Base-by-base conservation (phyloP, 2,888 invertebrate genomes). In the Allophyes oxyacanthae region DNA sequence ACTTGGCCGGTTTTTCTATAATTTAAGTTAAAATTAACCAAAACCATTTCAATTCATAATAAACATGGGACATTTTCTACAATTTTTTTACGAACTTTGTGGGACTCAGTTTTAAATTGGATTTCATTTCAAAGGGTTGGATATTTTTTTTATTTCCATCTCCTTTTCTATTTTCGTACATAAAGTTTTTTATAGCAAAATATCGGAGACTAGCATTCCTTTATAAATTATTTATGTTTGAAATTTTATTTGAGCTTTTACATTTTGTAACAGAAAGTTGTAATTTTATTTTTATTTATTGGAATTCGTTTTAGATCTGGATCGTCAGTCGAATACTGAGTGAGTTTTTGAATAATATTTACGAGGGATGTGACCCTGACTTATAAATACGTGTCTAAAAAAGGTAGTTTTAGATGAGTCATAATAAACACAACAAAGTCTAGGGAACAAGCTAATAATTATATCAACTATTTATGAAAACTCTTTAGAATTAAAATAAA, bases 61-160 rank as follows among this genome's bases (percentile, higher is more conserved):
- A 53, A 56, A 57, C 55, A 57, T 49, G 51, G 40, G 55, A 51
- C 53, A 54, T 55, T 53, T 44, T 59, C 54, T n/a, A n/a, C n/a
- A 48, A 55, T 43, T 14, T 43, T 54, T 48, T 37, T 52, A 68
- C 59, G 54, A 34, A 54, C 45, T 72, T 36, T 51, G 20, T 13
- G 14, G 13, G 49, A 56, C 43, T 58, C 51, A 46, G 55, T 60
- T 56, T 64, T 42, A 64, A 72, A 72, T 59, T 60, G 41, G 40
- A 48, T 57, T 64, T 54, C 26, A 43, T 30, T 51, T 65, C 33
- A 64, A 64, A 66, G 53, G 48, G 37, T 20, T 42, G 25, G 0
- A 25, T 40, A 1, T 28, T 45, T 38, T 57, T 46, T 30, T 36
- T 51, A 45, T 62, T 49, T 13, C 38, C 41, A 56, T 37, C 15